Evolutionary conservation across 2,888 invertebrate species (phyloP), one percentile per base, ranked within the genome.

Genomic region (Acheta domesticus): DNA sequence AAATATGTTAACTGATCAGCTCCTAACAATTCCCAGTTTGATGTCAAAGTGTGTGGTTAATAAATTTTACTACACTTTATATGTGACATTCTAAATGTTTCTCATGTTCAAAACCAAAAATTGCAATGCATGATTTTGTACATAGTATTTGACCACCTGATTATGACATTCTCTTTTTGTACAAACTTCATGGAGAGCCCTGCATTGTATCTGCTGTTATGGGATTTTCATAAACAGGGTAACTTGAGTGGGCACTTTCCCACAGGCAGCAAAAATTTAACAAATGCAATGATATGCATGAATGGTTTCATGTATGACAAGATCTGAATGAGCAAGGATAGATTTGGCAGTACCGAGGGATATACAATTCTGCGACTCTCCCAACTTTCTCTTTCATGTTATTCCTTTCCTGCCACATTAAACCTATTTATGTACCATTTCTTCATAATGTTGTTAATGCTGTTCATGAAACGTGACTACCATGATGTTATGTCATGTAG

Each of bases 121-220:
- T 62, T 62, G 16, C n/a, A 19, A n/a, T 62, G 62, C 62, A 62
- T 62, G 62, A 62, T 62, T 62, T 62, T 62, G 62, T 62, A 62
- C 62, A 62, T 62, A 62, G n/a, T 62, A 8, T 36, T 62, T 62
- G 62, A 62, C 62, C n/a, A 62, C n/a, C n/a, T 62, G 62, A 62
- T 62, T 62, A 11, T 62, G 62, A 62, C 62, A 62, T 62, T 36
- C 36, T 36, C 36, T 36, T 36, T 62, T 62, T 62, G 62, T 62
- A 62, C 62, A 62, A 62, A 62, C 62, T 62, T 62, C n/a, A 14
- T 62, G 62, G 62, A 62, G 62, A 62, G 62, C 62, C 62, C 62
- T 62, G 62, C 62, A 62, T 62, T 62, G 16, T 62, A 62, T 62
- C 62, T 62, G 4, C 62, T 62, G 62, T 12, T n/a, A 19, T 62